Percentiles rank a stretch among this genome's conserved stretches.
phyloP scores from a whole-genome alignment of 2,888 invertebrate genomes.

The Platycheirus rosarum region DNA sequence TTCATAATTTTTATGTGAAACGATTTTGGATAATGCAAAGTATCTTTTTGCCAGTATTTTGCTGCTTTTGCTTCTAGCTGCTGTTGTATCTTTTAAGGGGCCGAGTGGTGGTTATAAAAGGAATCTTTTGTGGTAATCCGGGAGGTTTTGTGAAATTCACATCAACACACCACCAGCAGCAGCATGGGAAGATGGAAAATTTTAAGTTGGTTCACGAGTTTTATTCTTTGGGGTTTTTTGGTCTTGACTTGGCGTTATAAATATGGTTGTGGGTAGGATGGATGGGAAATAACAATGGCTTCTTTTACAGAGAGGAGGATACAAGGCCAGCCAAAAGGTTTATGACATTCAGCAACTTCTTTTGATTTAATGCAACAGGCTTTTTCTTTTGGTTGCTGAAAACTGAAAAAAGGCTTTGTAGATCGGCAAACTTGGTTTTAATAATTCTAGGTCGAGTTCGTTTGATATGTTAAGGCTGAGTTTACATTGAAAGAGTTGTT shows the following conservation, averaged over 20 bases:
- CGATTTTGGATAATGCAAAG: slow-evolving; percentile 65
- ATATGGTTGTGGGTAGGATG: slow-evolving; percentile 31
- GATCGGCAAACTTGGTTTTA: neutral
- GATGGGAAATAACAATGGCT: slow-evolving; percentile 53
- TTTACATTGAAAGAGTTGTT: too few species aligned
- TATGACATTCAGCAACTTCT: slow-evolving; percentile 42
- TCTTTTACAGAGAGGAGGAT: slow-evolving; percentile 7
- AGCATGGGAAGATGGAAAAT: slow-evolving; percentile 50
- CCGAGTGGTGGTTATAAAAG: slow-evolving; percentile 22
- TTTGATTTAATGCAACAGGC: slow-evolving; percentile 48
- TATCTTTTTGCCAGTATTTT: slow-evolving; percentile 11
- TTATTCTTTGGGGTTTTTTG: slow-evolving; percentile 18
- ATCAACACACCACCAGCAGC: neutral
- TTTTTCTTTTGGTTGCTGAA: neutral
- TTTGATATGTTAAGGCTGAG: too few species aligned
- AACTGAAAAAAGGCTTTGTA: slow-evolving; percentile 5
- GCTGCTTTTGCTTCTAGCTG: slow-evolving; percentile 3
- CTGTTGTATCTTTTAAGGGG: neutral
- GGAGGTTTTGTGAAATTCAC: neutral
- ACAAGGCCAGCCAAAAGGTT: slow-evolving; percentile 62
- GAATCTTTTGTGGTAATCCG: slow-evolving; percentile 12
- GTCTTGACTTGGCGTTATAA: slow-evolving; percentile 23
- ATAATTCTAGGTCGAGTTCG: slow-evolving; percentile 15
- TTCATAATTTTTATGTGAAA: slow-evolving; percentile 69
- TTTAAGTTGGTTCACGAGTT: slow-evolving; percentile 8